Evolutionary conservation across 92 coral and sea anemone species (phyloP), one percentile per base, ranked within the genome.

Genomic region (Porites cylindrica): DNA sequence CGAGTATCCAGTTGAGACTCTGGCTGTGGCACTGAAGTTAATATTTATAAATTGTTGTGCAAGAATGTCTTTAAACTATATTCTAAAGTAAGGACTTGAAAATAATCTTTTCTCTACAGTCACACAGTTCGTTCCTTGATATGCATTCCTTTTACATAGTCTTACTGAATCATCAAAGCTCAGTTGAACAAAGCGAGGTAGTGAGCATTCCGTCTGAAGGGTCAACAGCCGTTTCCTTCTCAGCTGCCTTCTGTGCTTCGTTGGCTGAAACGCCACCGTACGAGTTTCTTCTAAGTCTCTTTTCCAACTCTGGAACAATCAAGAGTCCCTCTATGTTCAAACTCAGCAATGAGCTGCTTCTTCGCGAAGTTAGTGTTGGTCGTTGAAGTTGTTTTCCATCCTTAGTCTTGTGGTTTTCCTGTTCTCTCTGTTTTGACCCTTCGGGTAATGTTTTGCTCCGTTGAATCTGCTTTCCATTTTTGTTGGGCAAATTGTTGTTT

Each of bases 161-260:
- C 11, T 19, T 67, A 67, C 23, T 14, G 10, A 24, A 24, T 12
- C 72, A n/a, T 43, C 47, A 85, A 51, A 85, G 83, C 23, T 85
- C 89, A 3, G 89, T 85, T 38, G 89, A 66, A 67, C 89, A 85
- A 16, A 85, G 52, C 69, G 89, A 85, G n/a, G 89, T 85, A 5
- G 89, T 85, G 14, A 85, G 83, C 89, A 77, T 78, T 29, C 89
- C 89, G 54, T 85, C 89, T 1, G 76, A 76, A 1, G 83, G 89
- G 52, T 83, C 87, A 23, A 83, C 81, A 19, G 14, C 87, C 11
- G 87, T 62, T 63, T 73, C 80, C 52, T 72, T 74, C 47, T 38
- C 47, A 4, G 47, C 47, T 16, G 38, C 7, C 21, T 54, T 13
- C 60, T 54, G 47, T 38, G 20, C 87, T 32, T 70, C 68, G 60